phyloP scores from a whole-genome alignment of 2,113 vertebrate species.

The Atlantisia rogersi region DNA sequence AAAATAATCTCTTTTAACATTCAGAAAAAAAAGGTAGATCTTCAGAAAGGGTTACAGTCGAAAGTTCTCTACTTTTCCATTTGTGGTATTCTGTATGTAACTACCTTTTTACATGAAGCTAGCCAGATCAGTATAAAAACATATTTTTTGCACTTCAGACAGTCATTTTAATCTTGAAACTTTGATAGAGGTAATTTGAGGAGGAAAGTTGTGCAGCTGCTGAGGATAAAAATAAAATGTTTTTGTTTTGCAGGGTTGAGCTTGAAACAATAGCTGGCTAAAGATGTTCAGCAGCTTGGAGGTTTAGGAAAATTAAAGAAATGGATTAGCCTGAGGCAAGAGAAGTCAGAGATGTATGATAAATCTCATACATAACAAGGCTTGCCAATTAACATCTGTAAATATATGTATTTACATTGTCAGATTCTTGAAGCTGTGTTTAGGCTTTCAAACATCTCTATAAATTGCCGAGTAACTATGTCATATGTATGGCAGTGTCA shows the following conservation, averaged over 20 bases:
- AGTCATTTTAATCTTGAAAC: not conserved
- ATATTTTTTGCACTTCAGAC: not conserved
- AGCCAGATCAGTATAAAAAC: not conserved
- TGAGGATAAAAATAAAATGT: slow-evolving; percentile 31
- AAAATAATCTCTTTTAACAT: not conserved
- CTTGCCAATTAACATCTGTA: not conserved
- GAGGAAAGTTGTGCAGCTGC: slow-evolving; percentile 25
- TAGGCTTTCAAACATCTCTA: not conserved
- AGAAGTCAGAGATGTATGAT: not conserved
- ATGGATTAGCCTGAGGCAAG: not conserved
- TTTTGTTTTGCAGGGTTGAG: slow-evolving; percentile 25
- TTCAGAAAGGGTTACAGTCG: not conserved
- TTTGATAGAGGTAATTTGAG: slow-evolving; percentile 39
- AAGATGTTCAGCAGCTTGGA: not conserved
- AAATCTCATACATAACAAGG: not conserved
- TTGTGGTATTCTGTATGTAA: not conserved
- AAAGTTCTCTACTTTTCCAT: not conserved
- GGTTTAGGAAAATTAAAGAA: slow-evolving; percentile 10
- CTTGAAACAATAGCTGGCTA: slow-evolving; percentile 37
- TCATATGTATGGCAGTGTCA: not conserved
- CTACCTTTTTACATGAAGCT: not conserved
- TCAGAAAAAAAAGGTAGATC: not conserved
- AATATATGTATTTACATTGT: not conserved
- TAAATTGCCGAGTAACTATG: not conserved
- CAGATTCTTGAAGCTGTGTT: not conserved